A percentile compares a stretch with the other conserved stretches of the same genome.
Evolutionary conservation across 1,140 invertebrate genomes (phyloP).

Genomic region (Aphelenchoides besseyi): DNA sequence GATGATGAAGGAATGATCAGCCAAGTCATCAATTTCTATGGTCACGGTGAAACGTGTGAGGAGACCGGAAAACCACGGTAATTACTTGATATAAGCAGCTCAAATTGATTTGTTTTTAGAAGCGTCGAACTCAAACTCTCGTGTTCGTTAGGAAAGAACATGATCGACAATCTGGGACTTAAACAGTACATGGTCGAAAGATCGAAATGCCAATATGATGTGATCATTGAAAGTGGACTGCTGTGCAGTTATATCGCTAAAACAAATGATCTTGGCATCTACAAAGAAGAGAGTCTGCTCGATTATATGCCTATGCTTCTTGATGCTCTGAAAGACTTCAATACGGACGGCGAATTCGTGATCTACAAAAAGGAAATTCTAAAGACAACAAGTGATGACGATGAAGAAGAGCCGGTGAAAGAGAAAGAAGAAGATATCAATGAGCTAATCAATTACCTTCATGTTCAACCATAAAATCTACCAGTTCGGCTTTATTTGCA

Average conservation of each 20-base stretch:
- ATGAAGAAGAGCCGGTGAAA: background rate
- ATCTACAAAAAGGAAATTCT: background rate
- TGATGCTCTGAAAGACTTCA: background rate
- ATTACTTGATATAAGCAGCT: background rate
- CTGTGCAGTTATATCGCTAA: background rate
- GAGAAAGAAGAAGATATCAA: background rate
- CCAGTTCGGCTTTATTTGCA: too few species aligned
- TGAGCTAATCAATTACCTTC: too few species aligned
- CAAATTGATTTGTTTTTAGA: background rate
- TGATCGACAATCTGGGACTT: background rate
- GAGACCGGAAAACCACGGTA: constrained; percentile 1
- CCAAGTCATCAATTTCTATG: background rate
- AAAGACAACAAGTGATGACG: background rate
- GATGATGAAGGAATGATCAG: background rate
- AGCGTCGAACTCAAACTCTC: background rate
- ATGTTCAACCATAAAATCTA: too few species aligned
- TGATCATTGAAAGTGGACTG: background rate
- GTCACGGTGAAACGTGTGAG: background rate
- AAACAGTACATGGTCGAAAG: background rate
- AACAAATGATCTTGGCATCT: background rate
- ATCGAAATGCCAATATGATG: background rate
- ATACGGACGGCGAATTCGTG: background rate
- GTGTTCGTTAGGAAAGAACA: background rate
- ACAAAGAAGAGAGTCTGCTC: background rate
- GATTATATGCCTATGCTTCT: background rate